Percentiles rank a stretch among this genome's conserved stretches.
These are phyloP conservation scores for Chouioia cunea DNA, from an alignment of 2,888 invertebrate species.

Conservation along the genomic window DNA sequence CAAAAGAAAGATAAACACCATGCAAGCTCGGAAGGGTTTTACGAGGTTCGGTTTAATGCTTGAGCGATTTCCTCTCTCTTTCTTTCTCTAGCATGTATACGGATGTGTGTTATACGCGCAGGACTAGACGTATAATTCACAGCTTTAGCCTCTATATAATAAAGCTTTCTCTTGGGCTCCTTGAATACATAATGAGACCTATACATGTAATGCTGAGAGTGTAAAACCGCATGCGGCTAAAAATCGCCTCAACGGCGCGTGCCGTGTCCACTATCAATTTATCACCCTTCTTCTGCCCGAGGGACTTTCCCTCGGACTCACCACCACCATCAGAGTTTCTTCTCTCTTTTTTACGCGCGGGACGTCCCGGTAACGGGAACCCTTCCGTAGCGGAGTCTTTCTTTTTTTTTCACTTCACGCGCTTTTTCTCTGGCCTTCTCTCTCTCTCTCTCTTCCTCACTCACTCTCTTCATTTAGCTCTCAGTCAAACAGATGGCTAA, in stretches of 20 bases:
- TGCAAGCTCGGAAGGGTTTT: conserved; percentile 13
- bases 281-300: conserved; percentile 58
- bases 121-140: no score
- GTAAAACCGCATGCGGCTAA: neutral
- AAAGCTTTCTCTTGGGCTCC: conserved; percentile 3
- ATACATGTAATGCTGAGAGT: neutral
- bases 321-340: conserved; percentile 45
- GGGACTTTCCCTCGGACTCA: conserved; percentile 57
- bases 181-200: conserved; percentile 43
- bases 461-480: conserved; percentile 21
- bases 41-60: conserved; percentile 36
- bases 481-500: conserved; percentile 17
- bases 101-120: no score
- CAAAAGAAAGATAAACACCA: conserved; percentile 42
- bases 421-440: conserved; percentile 21
- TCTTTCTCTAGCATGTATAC: neutral
- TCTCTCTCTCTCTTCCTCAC: conserved; percentile 40
- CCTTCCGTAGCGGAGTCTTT: conserved; percentile 47
- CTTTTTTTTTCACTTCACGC: conserved; percentile 33
- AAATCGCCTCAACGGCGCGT: conserved; percentile 52
- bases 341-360: conserved; percentile 54
- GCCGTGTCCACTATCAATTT: conserved; percentile 68
- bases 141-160: no score
- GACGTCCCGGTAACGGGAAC: conserved; percentile 38
- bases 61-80: conserved; percentile 1